Percentiles rank a stretch among this genome's conserved stretches.
phyloP scores from a whole-genome alignment of 2,113 vertebrate genomes.

The Misgurnus anguillicaudatus region DNA sequence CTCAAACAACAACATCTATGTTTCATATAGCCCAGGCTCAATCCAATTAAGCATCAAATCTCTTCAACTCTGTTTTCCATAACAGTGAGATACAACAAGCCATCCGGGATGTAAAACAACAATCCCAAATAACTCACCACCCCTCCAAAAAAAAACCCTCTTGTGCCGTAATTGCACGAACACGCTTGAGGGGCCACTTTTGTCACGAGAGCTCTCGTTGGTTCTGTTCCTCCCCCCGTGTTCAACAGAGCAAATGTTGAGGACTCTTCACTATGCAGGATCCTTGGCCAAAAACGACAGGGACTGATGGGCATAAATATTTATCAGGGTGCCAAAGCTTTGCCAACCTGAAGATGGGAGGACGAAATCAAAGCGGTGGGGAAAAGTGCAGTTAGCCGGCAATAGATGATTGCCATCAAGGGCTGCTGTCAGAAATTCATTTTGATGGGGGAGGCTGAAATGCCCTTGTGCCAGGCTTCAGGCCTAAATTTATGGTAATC shows the following conservation, averaged over 20 bases:
- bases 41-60: constrained; percentile 50
- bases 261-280: constrained; percentile 34
- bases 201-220: neutral
- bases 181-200: constrained; percentile 32
- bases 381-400: neutral
- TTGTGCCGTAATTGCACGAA: constrained; percentile 1
- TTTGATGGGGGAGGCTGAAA: constrained; percentile 53
- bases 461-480: constrained; percentile 60
- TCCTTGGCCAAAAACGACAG: constrained; percentile 27
- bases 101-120: constrained; percentile 38
- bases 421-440: constrained; percentile 1
- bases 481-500: constrained; percentile 73
- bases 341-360: constrained; percentile 7
- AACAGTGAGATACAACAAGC: constrained; percentile 40
- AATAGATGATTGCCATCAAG: neutral
- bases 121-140: neutral
- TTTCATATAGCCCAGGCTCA: constrained; percentile 11
- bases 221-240: constrained; percentile 21
- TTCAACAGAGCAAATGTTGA: neutral
- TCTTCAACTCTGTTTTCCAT: constrained; percentile 33
- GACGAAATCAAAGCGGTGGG: neutral
- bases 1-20: constrained; percentile 17
- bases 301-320: constrained; percentile 38
- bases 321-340: constrained; percentile 40
- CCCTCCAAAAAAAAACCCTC: neutral